Conservation (phyloP, 2,888 invertebrate species). For the Habroteleia sp. region DNA sequence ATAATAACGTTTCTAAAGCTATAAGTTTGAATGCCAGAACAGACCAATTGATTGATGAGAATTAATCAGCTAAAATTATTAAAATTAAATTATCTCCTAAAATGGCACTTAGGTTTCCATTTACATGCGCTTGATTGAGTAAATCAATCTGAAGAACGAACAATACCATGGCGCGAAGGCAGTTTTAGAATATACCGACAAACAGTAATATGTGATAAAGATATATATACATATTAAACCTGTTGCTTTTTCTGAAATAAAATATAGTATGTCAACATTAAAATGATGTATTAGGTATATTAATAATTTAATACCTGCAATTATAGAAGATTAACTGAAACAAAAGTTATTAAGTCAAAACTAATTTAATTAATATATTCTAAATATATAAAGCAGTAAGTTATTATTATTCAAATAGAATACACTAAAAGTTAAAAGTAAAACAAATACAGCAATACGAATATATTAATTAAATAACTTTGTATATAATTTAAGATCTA, state of each 20-base stretch:
- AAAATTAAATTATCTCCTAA: conserved; percentile 23
- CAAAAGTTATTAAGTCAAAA: neutral
- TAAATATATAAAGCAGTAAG: neutral
- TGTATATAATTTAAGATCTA: too few species aligned
- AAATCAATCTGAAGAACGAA: conserved; percentile 49
- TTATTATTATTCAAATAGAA: too few species aligned
- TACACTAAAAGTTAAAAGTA: too few species aligned
- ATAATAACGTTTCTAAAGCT: too few species aligned
- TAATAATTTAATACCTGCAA: conserved; percentile 10
- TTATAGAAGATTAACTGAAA: conserved; percentile 5
- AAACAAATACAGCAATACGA: too few species aligned
- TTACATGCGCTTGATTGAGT: conserved; percentile 28
- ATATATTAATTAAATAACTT: too few species aligned
- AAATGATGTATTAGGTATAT: neutral
- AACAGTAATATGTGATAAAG: conserved; percentile 7
- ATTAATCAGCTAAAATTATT: conserved; percentile 14
- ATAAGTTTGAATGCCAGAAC: too few species aligned
- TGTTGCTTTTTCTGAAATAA: conserved; percentile 17
- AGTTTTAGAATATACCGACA: conserved; percentile 36
- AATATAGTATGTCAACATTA: neutral
- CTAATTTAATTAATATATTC: conserved; percentile 13
- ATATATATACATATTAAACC: conserved; percentile 16
- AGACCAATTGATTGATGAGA: too few species aligned
- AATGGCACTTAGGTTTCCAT: conserved; percentile 25
- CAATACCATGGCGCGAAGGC: conserved; percentile 56